Evolutionary conservation across 2,888 invertebrate genomes (phyloP).

Genomic region (Blastobasis lacticolella): DNA sequence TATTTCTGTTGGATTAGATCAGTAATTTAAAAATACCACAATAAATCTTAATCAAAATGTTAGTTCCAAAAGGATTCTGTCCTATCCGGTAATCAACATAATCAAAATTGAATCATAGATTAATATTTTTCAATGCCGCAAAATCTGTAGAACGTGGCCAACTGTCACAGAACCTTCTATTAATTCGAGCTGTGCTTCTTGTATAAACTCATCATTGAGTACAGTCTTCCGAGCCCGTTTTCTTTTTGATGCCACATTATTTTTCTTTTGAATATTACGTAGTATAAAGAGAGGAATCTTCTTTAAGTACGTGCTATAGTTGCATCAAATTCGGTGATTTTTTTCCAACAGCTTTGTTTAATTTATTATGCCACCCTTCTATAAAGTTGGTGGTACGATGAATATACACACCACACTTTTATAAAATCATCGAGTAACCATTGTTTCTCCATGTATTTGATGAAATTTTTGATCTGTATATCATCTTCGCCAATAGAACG

Average conservation of each 20-base stretch:
- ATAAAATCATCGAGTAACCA: slow-evolving; percentile 4
- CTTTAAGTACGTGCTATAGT: slow-evolving; percentile 1
- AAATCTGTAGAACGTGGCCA: slow-evolving; percentile 4
- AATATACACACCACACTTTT: slow-evolving; percentile 5
- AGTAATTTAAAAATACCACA: too few relatives aligned
- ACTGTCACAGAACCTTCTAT: slow-evolving; percentile 5
- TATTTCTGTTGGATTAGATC: too few relatives aligned
- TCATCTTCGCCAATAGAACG: not conserved
- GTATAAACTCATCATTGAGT: slow-evolving; percentile 1
- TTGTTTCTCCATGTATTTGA: not conserved
- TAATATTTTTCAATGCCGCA: slow-evolving; percentile 3
- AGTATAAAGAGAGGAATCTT: slow-evolving; percentile 2
- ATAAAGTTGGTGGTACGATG: slow-evolving; percentile 7
- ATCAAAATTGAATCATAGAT: too few relatives aligned
- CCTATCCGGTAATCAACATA: too few relatives aligned
- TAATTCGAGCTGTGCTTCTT: slow-evolving; percentile 5
- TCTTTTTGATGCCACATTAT: slow-evolving; percentile 4
- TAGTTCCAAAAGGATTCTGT: too few relatives aligned
- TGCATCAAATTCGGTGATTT: slow-evolving; percentile 6
- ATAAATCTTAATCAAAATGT: too few relatives aligned
- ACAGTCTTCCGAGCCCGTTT: not conserved
- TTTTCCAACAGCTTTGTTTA: slow-evolving; percentile 1
- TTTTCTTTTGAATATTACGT: not conserved
- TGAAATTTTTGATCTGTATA: not conserved
- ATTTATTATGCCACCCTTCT: slow-evolving; percentile 6